These are phyloP conservation scores for Lagocephalus sceleratus DNA, from an alignment of 2,797 vertebrate species.

Conservation along the genomic window DNA sequence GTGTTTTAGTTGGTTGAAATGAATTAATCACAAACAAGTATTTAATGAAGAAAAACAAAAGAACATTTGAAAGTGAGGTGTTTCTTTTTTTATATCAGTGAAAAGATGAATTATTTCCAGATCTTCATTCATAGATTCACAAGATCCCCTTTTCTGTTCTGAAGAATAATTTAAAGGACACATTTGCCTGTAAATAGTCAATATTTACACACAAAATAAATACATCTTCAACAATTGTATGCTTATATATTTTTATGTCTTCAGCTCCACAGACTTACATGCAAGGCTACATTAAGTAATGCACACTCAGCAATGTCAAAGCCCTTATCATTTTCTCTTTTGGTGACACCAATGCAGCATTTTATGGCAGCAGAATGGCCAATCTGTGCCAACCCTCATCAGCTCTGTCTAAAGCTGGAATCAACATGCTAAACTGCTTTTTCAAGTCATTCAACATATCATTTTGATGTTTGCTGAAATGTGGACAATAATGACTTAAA, in stretches of 20 bases:
- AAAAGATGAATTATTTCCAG: slow-evolving; percentile 33
- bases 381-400: slow-evolving; percentile 51
- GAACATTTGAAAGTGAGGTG: slow-evolving; percentile 47
- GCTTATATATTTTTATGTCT: slow-evolving; percentile 74
- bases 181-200: slow-evolving; percentile 23
- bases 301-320: slow-evolving; percentile 59
- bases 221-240: slow-evolving; percentile 75
- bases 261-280: slow-evolving; percentile 71
- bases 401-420: neutral
- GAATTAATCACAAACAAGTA: neutral
- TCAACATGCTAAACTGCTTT: neutral
- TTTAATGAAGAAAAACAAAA: slow-evolving; percentile 52
- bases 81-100: slow-evolving; percentile 60
- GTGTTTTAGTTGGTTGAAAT: too few relatives aligned
- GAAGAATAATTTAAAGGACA: slow-evolving; percentile 60
- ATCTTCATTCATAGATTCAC: slow-evolving; percentile 28
- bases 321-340: slow-evolving; percentile 51
- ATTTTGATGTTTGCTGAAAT: neutral
- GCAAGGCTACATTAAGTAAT: slow-evolving; percentile 55
- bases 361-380: slow-evolving; percentile 56
- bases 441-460: neutral
- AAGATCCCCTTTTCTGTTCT: slow-evolving; percentile 17
- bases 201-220: slow-evolving; percentile 77
- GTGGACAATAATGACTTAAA: slow-evolving; percentile 59
- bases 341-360: neutral